phyloP scores from a whole-genome alignment of 2,888 invertebrate genomes.

The Microctonus aethiopoides region DNA sequence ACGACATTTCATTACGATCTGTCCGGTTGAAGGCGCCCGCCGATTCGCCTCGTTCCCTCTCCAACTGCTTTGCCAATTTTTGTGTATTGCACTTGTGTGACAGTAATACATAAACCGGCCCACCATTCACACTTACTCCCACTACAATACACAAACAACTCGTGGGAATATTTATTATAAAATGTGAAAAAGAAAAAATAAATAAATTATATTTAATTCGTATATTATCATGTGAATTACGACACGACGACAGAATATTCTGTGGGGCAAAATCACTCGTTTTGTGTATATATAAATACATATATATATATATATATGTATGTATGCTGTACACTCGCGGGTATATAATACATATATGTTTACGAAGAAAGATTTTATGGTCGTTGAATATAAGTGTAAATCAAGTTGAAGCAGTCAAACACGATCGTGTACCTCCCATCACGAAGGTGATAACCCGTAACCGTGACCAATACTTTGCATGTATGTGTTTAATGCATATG shows the following conservation, averaged over 20 bases:
- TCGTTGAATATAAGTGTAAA: constrained; percentile 29
- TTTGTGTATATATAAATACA: background rate
- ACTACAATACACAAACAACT: background rate
- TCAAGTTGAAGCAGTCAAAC: constrained; percentile 26
- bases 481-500: background rate
- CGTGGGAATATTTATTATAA: background rate
- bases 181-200: background rate
- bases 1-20: constrained; percentile 50
- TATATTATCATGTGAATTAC: constrained; percentile 12
- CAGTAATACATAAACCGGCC: constrained; percentile 10
- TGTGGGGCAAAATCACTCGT: constrained; percentile 6
- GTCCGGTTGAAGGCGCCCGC: constrained; percentile 38
- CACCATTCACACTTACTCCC: background rate
- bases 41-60: constrained; percentile 39
- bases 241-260: background rate
- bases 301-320: background rate
- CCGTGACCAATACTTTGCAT: constrained; percentile 21
- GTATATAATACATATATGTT: constrained; percentile 11
- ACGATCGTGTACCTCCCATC: constrained; percentile 29
- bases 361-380: constrained; percentile 26
- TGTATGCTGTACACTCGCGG: background rate
- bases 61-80: constrained; percentile 3
- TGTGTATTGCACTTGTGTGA: constrained; percentile 12
- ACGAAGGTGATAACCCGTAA: constrained; percentile 30
- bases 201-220: background rate